Percentiles rank a stretch among this genome's conserved stretches.
phyloP scores from a whole-genome alignment of 1,140 invertebrate species.

The Bombus waltoni region DNA sequence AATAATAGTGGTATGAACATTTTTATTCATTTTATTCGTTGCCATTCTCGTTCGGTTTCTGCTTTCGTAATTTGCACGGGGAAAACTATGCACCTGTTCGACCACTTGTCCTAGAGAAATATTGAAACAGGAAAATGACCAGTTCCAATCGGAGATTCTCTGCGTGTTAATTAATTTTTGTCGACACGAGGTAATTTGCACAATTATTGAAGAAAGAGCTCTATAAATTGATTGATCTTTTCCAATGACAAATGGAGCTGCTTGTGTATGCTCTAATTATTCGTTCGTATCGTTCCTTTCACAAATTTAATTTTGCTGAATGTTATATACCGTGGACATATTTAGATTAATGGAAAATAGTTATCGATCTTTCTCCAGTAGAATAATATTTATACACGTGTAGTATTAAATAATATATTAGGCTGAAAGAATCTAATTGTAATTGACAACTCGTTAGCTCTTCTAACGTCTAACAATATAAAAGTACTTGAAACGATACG shows the following conservation, averaged over 20 bases:
- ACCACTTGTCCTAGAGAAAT: slow-evolving; percentile 3
- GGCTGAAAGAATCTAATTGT: no score
- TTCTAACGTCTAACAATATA: not conserved
- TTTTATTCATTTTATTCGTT: not conserved
- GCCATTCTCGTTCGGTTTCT: not conserved
- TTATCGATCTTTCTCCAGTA: not conserved
- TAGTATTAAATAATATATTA: no score
- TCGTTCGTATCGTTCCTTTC: not conserved
- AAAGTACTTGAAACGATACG: no score
- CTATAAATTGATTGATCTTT: slow-evolving; percentile 6
- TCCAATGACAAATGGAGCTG: not conserved
- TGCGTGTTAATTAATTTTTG: slow-evolving; percentile 6
- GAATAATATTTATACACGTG: not conserved
- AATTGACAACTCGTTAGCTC: not conserved
- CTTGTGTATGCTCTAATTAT: not conserved
- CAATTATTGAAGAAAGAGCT: slow-evolving; percentile 3
- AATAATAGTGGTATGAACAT: no score
- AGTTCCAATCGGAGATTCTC: not conserved
- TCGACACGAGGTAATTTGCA: not conserved
- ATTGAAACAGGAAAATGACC: slow-evolving; percentile 4
- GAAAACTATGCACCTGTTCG: not conserved
- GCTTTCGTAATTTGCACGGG: not conserved
- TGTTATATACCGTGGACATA: no score
- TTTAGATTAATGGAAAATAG: not conserved
- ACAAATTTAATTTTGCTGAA: not conserved